A percentile compares a stretch with the other conserved stretches of the same genome.
Conservation (phyloP, 2,888 invertebrate species). For the Rotaria socialis region DNA sequence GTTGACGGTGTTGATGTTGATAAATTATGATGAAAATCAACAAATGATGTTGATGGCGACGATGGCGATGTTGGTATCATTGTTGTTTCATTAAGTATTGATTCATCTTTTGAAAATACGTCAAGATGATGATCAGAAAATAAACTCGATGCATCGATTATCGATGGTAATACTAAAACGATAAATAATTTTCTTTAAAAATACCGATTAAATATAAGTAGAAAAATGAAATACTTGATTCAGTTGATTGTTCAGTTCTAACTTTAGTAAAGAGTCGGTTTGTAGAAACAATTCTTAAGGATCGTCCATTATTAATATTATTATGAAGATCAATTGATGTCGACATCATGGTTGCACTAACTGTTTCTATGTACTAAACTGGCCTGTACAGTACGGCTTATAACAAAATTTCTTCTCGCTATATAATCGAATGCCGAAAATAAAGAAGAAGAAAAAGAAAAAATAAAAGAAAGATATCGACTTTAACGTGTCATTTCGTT, state of each 20-base stretch:
- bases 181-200: not conserved
- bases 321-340: not conserved
- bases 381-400: not conserved
- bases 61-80: constrained; percentile 9
- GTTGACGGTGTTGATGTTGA: not conserved
- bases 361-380: not conserved
- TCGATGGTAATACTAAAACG: not conserved
- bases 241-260: constrained; percentile 6
- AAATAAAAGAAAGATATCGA: too few relatives aligned
- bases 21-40: not conserved
- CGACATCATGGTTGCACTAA: not conserved
- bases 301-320: constrained; percentile 5
- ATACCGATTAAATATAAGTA: too few relatives aligned
- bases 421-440: constrained; percentile 1
- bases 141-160: not conserved
- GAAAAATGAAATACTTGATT: not conserved
- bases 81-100: not conserved
- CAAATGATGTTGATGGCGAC: not conserved
- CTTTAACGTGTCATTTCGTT: not conserved
- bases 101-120: not conserved
- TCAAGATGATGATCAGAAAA: constrained; percentile 17
- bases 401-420: not conserved
- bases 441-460: too few relatives aligned
- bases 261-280: constrained; percentile 15
- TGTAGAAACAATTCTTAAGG: constrained; percentile 12